Base-by-base conservation (phyloP, 2,888 invertebrate genomes). In the Pollenia amentaria region DNA sequence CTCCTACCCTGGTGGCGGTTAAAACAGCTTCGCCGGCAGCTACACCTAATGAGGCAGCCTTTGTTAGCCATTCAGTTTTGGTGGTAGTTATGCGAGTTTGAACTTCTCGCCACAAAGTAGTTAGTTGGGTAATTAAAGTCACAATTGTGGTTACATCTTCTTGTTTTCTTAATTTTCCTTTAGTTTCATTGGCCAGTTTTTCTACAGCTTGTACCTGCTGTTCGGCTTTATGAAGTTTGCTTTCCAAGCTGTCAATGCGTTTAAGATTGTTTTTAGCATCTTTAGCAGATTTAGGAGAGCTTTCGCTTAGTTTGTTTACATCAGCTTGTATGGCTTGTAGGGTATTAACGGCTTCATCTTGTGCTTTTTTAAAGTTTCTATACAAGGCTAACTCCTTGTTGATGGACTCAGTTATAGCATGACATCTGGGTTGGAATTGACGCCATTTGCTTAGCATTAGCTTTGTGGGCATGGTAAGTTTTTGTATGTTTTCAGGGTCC, bases 1-100 rank as follows among this genome's bases (percentile, higher is more conserved):
- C 97, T 92, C 96, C 96, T 92, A 94, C 95, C 9, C 96, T 93
- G 0, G 97, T 97, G 87, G 97, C 96, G 11, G 97, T 96, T 94
- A 97, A 95, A 1, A 95, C 94, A 60, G 95, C 94, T 90, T 95
- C 95, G 82, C 95, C 95, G 0, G 95, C 94, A 81, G 95, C 95
- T 3, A 85, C 84, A 12, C 82, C 92, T 0, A 86, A 80, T 0
- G 91, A 53, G 38, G 89, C 86, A 88, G 92, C 90, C 90, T 92
- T 84, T 83, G 91, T 85, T 88, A 92, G 9, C 94, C 93, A 90
- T 90, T 93, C 88, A n/a, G 92, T 91, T 90, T 94, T 94, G 0
- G 95, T 89, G 4, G 91, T 92, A 2, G 92, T 92, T 0, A 95
- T 94, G 40, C 95, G 93, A 3, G 93, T 92, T 60, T 94, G 94